These are phyloP conservation scores for Antechinus flavipes DNA, from an alignment of 2,113 vertebrate species.

Conservation along the genomic window DNA sequence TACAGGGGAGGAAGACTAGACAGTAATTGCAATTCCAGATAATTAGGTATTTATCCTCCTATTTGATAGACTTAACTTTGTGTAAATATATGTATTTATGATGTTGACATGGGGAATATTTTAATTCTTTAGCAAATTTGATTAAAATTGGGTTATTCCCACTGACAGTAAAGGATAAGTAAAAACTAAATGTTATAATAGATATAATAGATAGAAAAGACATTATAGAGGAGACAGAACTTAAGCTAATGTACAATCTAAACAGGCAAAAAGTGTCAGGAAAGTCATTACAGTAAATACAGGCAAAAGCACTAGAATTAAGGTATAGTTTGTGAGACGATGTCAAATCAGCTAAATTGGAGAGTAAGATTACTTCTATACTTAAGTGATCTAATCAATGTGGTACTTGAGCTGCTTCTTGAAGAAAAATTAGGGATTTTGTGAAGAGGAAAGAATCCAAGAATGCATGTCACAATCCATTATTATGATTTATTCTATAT, in stretches of 20 bases:
- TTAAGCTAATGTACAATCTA: too few relatives aligned
- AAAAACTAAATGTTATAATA: too few relatives aligned
- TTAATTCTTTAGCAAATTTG: too few relatives aligned
- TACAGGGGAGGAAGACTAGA: too few relatives aligned
- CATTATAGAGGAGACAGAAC: background rate
- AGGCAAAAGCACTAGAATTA: background rate
- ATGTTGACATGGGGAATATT: too few relatives aligned
- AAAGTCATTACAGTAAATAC: background rate
- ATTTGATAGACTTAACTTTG: too few relatives aligned
- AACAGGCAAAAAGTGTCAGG: background rate
- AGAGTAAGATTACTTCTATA: background rate
- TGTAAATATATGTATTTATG: too few relatives aligned
- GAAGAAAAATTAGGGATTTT: background rate
- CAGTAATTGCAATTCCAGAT: too few relatives aligned
- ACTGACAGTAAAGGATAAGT: too few relatives aligned
- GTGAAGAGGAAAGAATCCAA: background rate
- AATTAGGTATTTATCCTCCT: too few relatives aligned
- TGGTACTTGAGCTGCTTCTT: background rate
- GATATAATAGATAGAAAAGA: too few relatives aligned
- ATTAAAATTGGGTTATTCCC: too few relatives aligned
- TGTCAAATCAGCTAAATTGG: background rate
- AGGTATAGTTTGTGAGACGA: background rate
- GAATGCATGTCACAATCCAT: background rate
- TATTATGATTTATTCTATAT: background rate
- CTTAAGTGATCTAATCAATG: background rate